A percentile compares a stretch with the other conserved stretches of the same genome.
These are phyloP conservation scores for Spinus pinus DNA, from an alignment of 2,797 vertebrate genomes.

Conservation along the genomic window DNA sequence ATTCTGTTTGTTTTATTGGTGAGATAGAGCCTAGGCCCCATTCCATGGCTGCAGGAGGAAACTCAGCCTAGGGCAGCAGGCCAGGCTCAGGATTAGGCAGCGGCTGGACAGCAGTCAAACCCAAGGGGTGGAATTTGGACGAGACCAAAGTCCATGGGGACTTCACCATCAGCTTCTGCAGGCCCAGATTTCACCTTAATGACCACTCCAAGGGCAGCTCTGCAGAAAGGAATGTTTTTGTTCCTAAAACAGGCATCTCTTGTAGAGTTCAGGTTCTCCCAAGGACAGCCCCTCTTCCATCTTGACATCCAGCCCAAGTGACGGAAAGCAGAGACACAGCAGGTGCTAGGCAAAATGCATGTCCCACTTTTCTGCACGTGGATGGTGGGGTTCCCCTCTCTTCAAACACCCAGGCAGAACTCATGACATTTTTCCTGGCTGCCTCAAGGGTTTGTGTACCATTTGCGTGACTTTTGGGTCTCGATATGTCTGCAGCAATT, in stretches of 20 bases:
- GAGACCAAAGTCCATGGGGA: not conserved
- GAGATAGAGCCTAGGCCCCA: not conserved
- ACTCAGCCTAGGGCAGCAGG: not conserved
- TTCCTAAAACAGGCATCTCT: not conserved
- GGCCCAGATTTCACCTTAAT: not conserved
- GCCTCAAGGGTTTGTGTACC: constrained; percentile 27
- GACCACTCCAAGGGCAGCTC: not conserved
- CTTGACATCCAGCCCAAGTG: not conserved
- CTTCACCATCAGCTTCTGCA: not conserved
- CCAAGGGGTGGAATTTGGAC: not conserved
- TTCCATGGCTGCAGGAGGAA: not conserved
- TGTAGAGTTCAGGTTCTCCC: not conserved
- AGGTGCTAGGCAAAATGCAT: not conserved
- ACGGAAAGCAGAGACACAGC: not conserved
- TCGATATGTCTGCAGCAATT: constrained; percentile 46
- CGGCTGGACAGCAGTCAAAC: not conserved
- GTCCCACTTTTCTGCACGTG: not conserved
- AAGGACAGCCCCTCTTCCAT: not conserved
- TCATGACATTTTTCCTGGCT: constrained; percentile 2
- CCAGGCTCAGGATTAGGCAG: not conserved
- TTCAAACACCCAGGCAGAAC: not conserved
- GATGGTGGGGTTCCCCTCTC: not conserved
- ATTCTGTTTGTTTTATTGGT: constrained; percentile 50
- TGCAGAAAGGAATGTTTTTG: not conserved
- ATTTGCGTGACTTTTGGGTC: constrained; percentile 28